phyloP scores from a whole-genome alignment of 2,113 vertebrate species.

The Melanerpes formicivorus region DNA sequence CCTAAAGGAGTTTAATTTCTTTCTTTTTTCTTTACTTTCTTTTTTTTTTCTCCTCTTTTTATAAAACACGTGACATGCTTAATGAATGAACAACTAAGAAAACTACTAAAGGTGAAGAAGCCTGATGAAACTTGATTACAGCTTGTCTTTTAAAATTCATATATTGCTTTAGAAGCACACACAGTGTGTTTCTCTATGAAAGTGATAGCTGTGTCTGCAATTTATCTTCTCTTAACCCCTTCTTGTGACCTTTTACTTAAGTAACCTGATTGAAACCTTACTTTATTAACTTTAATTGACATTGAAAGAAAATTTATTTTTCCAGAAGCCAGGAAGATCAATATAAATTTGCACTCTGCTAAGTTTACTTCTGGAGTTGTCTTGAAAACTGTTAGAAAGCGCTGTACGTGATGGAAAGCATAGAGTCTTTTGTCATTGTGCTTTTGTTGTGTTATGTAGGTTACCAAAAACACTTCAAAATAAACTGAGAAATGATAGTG shows the following conservation, averaged over 20 bases:
- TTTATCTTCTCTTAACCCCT: slow-evolving; percentile 25
- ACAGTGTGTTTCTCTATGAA: background rate
- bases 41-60: background rate
- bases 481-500: background rate
- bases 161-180: background rate
- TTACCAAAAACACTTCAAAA: slow-evolving; percentile 6
- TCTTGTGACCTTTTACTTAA: slow-evolving; percentile 45
- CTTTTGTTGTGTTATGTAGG: background rate
- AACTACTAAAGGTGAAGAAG: background rate
- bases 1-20: background rate
- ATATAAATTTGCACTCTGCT: slow-evolving; percentile 48
- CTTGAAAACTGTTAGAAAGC: background rate
- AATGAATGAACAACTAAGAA: background rate
- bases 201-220: background rate
- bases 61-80: background rate
- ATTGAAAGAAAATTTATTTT: slow-evolving; percentile 56
- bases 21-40: background rate
- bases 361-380: slow-evolving; percentile 30
- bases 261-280: slow-evolving; percentile 31
- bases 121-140: background rate
- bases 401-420: background rate
- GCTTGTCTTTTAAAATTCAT: background rate
- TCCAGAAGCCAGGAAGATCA: slow-evolving; percentile 9
- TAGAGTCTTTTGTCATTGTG: background rate
- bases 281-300: slow-evolving; percentile 65